A percentile compares a stretch with the other conserved stretches of the same genome.
Evolutionary conservation across 2,797 vertebrate genomes (phyloP).

Genomic region (Myotis pilosus): DNA sequence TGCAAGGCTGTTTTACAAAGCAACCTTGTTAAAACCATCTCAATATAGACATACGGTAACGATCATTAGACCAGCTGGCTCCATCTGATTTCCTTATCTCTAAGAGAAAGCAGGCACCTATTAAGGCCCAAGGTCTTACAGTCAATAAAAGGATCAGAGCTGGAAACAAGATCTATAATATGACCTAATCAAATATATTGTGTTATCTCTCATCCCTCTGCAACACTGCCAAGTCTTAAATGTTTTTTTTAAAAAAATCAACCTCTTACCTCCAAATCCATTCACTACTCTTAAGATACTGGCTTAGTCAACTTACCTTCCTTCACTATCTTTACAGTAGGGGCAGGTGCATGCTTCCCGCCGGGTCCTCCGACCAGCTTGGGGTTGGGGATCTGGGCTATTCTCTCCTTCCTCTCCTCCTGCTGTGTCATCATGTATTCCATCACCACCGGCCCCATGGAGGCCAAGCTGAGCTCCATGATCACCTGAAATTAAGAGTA

Average conservation of each 20-base stretch:
- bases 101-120: neutral
- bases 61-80: neutral
- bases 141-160: neutral
- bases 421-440: constrained; percentile 88
- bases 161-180: neutral
- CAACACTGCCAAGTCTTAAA: constrained; percentile 20
- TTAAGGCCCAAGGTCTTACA: neutral
- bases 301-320: constrained; percentile 85
- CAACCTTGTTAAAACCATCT: constrained; percentile 39
- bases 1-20: constrained; percentile 22
- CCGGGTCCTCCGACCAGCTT: constrained; percentile 90
- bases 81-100: constrained; percentile 26
- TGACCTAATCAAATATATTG: neutral
- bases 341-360: constrained; percentile 97
- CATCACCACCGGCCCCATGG: constrained; percentile 85
- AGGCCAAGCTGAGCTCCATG: constrained; percentile 84
- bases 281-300: neutral
- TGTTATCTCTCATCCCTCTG: neutral
- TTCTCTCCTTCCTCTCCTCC: constrained; percentile 90
- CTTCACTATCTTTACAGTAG: constrained; percentile 97
- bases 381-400: constrained; percentile 88
- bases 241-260: neutral
- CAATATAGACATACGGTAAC: constrained; percentile 31
- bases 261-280: neutral
- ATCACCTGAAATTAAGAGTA: constrained; percentile 79